Evolutionary conservation across 2,113 vertebrate genomes (phyloP).

Genomic region (Gallinago paraguaiae): DNA sequence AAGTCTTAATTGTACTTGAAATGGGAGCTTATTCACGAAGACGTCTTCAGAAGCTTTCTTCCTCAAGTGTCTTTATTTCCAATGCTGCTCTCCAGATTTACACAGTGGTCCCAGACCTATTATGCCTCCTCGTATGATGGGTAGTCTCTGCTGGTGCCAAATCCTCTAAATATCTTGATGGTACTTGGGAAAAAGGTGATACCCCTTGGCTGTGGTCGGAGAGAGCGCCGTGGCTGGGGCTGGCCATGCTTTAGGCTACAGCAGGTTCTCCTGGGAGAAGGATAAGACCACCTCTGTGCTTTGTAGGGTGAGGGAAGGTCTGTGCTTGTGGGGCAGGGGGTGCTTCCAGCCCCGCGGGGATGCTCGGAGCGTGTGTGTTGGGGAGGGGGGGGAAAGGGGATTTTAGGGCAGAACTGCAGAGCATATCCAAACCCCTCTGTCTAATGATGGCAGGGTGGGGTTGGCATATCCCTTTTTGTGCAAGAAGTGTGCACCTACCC

Average conservation of each 20-base stretch:
- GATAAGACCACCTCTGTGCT: background rate
- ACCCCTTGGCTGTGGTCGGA: rapidly evolving
- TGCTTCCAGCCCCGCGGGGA: background rate
- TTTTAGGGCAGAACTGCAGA: background rate
- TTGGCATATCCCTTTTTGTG: background rate
- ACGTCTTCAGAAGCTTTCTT: background rate
- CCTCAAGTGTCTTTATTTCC: background rate
- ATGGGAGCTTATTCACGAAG: background rate
- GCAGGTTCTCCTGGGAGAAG: background rate
- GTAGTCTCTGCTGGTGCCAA: background rate
- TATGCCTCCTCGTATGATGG: background rate
- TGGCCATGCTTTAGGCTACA: background rate
- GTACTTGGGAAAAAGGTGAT: background rate
- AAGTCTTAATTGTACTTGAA: background rate
- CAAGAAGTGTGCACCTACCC: background rate
- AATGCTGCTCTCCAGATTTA: background rate
- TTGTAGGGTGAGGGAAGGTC: background rate
- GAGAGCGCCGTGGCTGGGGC: rapidly evolving
- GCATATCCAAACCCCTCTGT: background rate
- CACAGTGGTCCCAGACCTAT: background rate
- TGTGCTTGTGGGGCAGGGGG: rapidly evolving
- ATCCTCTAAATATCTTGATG: background rate
- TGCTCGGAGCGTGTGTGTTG: rapidly evolving
- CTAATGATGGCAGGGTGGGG: background rate
- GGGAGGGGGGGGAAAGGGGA: background rate